Evolutionary conservation across 2,113 vertebrate species (phyloP), one percentile per base, ranked within the genome.

Genomic region (Tauraco erythrolophus): DNA sequence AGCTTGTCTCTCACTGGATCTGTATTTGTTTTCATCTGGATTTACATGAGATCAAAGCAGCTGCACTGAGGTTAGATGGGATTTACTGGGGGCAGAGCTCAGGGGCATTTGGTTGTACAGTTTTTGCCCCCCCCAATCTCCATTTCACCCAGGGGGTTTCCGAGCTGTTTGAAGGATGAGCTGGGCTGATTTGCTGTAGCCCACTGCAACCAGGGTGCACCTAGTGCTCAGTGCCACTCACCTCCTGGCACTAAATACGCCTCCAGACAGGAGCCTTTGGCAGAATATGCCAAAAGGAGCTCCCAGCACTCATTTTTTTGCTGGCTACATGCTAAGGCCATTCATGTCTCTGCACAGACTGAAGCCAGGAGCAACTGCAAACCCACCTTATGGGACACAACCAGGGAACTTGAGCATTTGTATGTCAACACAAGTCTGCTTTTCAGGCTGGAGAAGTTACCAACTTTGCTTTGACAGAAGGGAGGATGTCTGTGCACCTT

Each of bases 11-110:
- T 61, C 35, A 0, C 72, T 94, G 90, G 83, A 45, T 77, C 30
- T 30, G 43, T 15, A 15, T 95, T 95, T 95, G 94, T 94, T 94
- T 89, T 60, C 88, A 83, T 69, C 79, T 60, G 21, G 56, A 81
- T 92, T 86, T 94, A 84, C 88, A 78, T 7, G 91, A 88, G 96
- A 94, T 92, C 94, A 96, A 95, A 87, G 95, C 94, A 94, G 95
- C 90, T 78, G 92, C 21, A 1, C 83, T 35, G 71, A 41, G 68
- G 84, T 65, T 57, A 19, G 69, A 5, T 10, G 12, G 88, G 78
- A 72, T 80, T 85, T 48, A 81, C 88, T 1, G 13, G 41, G 81
- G 68, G 64, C 76, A 77, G 41, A 84, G 69, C 74, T 89, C 74
- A 3, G 35, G 74, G 92, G 39, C 41, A 9, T 41, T 70, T 77